These are phyloP conservation scores for Tenthredo livida DNA, from an alignment of 2,888 invertebrate genomes.

Conservation along the genomic window DNA sequence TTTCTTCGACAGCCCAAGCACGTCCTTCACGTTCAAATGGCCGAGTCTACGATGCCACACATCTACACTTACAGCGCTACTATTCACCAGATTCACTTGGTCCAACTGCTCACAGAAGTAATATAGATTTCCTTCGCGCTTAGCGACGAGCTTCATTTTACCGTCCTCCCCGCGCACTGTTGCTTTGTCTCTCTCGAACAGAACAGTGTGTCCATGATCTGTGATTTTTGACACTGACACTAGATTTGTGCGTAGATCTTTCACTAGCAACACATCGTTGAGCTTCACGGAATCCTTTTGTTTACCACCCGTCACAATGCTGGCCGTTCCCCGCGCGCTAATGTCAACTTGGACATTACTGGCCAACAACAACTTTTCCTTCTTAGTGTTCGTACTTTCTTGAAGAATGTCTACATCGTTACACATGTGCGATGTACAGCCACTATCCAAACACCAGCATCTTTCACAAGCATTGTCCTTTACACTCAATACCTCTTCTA, in stretches of 20 bases:
- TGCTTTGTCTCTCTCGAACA: too few species aligned
- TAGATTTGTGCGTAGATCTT: too few species aligned
- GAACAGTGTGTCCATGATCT: too few species aligned
- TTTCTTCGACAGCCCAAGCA: neutral
- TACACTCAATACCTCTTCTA: neutral
- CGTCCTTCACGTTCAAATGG: neutral
- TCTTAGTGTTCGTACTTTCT: neutral
- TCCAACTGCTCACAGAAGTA: too few species aligned
- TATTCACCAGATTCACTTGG: neutral
- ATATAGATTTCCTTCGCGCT: too few species aligned
- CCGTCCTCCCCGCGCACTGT: too few species aligned
- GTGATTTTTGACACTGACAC: too few species aligned
- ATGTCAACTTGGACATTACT: neutral
- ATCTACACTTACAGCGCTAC: neutral
- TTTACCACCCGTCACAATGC: too few species aligned
- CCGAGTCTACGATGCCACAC: neutral
- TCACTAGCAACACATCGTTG: too few species aligned
- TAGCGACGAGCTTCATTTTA: too few species aligned
- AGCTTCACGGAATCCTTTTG: too few species aligned
- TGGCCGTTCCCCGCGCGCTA: too few species aligned
- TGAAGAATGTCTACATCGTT: neutral
- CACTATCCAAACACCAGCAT: constrained; percentile 2
- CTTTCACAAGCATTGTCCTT: neutral
- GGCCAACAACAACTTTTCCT: neutral
- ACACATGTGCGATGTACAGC: neutral